Base-by-base conservation (phyloP, 1,140 invertebrate species). In the Camponotus vicinus region DNA sequence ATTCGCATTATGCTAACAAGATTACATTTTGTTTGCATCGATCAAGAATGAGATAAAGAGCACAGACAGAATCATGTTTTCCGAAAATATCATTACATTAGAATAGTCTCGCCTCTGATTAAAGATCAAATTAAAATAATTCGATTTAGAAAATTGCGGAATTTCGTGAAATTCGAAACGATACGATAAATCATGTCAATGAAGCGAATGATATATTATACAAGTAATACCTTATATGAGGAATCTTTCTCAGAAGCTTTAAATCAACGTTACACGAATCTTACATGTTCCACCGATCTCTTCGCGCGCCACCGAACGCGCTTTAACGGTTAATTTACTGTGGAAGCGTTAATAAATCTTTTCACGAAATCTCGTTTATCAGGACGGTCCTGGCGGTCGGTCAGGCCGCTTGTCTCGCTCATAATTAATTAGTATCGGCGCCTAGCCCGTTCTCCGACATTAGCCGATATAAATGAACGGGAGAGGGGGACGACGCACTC, bases 381-480 rank as follows among this genome's bases (percentile, higher is more conserved):
- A 85, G 73, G 13, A 66, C 75, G 45, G 40, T 55, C 45, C 45
- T 66, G 82, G 45, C 61, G 63, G 82, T 77, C 69, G 64, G 77
- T 80, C 67, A 59, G 37, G 75, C 73, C 59, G 73, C 82, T 78
- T 85, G 61, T 85, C 63, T 85, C 73, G 45, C 75, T 85, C 61
- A 78, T 85, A 85, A 85, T 85, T 85, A 85, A 85, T 85, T 85
- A 78, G 82, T 85, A 78, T 78, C 82, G 73, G 82, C 82, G 73
- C 82, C 82, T 85, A 85, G 73, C 40, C 34, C 63, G 82, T 64
- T n/a, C 63, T 66, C 69, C 55, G 61, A 77, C 82, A 64, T 78
- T 85, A 85, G 75, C 37, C 49, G 49, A 78, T 85, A 85, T 78
- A 78, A 85, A 85, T 78, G 82, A 85, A 85, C 59, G 32, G 42